Evolutionary conservation across 2,888 invertebrate species (phyloP), one percentile per base, ranked within the genome.

Genomic region (Doris montereyensis): DNA sequence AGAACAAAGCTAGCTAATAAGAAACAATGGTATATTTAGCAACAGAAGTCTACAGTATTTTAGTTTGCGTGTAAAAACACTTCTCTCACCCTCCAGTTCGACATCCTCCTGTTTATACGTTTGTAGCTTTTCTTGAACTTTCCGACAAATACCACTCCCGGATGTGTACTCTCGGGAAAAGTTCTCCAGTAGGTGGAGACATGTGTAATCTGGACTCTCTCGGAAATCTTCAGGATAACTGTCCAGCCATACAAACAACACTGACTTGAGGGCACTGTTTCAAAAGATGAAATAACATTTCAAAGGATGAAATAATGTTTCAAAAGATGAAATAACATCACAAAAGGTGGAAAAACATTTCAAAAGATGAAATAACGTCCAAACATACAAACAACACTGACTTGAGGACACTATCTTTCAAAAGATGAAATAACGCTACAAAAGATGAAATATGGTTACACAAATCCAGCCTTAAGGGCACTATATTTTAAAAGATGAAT

Each of bases 171-270:
- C 94, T 88, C 95, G 94, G 79, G 96, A 96, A 92, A 98, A 98
- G 87, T 95, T 94, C 87, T 97, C 94, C 86, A 99, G 94, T 91
- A 95, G 94, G 83, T 94, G 94, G 88, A 99, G 94, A 87, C 95
- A 94, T 73, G 95, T 93, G 91, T 96, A 95, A 88, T 94, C 94
- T 72, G 96, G 96, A 58, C 95, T 93, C 85, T 96, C 95, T 82
- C 95, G 94, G 92, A 96, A 96, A 92, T 99, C 99, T 92, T 98
- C 98, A 60, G 97, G 97, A 92, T 97, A 99, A 80, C 96, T 96
- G 92, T 99, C 98, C 90, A 99, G 92, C 99, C 99, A 99, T 67
- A 98, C 97, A 90, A 97, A 97, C 85, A 99, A 94, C 62, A 92
- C 90, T 35, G 91, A 91, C 77, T 90, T 88, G 35, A 92, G 86